These are phyloP conservation scores for Melanostoma scalare DNA, from an alignment of 2,888 invertebrate genomes.

Conservation along the genomic window DNA sequence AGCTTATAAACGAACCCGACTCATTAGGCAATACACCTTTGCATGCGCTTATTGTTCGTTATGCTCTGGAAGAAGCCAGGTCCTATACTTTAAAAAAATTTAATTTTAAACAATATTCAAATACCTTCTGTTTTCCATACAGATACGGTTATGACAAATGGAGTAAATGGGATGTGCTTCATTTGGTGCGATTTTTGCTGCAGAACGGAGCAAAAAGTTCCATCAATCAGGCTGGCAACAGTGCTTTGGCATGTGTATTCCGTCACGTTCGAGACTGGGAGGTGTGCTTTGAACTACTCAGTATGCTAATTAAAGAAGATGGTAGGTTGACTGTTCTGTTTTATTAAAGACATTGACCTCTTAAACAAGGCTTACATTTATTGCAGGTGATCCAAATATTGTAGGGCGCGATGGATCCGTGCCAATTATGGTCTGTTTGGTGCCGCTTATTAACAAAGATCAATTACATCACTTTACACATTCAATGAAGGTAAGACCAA, in stretches of 20 bases:
- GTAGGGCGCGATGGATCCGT: slow-evolving; percentile 88
- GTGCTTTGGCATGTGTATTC: slow-evolving; percentile 87
- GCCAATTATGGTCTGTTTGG: slow-evolving; percentile 89
- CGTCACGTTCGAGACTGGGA: slow-evolving; percentile 88
- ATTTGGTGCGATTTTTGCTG: slow-evolving; percentile 85
- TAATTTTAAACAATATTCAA: background rate
- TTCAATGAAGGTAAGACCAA: slow-evolving; percentile 85
- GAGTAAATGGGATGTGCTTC: slow-evolving; percentile 89
- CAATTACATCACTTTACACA: slow-evolving; percentile 88
- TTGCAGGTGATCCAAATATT: slow-evolving; percentile 85
- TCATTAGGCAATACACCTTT: slow-evolving; percentile 89
- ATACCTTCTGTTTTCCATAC: background rate
- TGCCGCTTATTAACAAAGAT: slow-evolving; percentile 89
- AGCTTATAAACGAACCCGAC: slow-evolving; percentile 88
- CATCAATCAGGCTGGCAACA: slow-evolving; percentile 87
- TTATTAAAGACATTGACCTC: background rate
- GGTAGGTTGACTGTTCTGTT: slow-evolving; percentile 74
- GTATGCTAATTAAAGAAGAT: slow-evolving; percentile 82
- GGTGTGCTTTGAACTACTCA: slow-evolving; percentile 83
- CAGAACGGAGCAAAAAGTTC: slow-evolving; percentile 87
- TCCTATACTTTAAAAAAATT: slow-evolving; percentile 42
- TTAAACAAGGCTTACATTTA: slow-evolving; percentile 2
- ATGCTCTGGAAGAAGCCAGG: slow-evolving; percentile 87
- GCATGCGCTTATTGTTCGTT: slow-evolving; percentile 86
- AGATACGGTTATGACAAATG: slow-evolving; percentile 87